These are phyloP conservation scores for Ditula angustiorana DNA, from an alignment of 2,888 invertebrate species.

Conservation along the genomic window DNA sequence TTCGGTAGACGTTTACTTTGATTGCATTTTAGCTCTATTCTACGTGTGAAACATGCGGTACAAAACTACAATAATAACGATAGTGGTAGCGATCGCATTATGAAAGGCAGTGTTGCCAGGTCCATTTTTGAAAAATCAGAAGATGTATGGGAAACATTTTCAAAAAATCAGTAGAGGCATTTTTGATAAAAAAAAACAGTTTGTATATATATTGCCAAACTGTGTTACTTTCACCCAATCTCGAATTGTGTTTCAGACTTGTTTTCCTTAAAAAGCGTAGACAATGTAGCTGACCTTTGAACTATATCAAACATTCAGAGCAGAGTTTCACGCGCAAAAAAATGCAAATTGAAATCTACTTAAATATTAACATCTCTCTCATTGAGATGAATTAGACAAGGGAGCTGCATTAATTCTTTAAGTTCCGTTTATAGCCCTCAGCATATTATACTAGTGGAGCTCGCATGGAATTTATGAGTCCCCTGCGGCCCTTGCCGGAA, in stretches of 20 bases:
- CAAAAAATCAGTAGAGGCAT: no score
- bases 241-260: not conserved
- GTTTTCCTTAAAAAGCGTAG: not conserved
- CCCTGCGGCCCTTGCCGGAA: conserved; percentile 1
- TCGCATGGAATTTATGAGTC: conserved; percentile 24
- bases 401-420: conserved; percentile 27
- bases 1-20: conserved; percentile 7
- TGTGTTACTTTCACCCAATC: not conserved
- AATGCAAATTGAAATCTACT: conserved; percentile 1
- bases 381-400: not conserved
- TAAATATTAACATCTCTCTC: not conserved
- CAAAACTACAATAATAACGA: no score
- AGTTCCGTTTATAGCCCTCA: conserved; percentile 19
- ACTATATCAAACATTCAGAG: not conserved
- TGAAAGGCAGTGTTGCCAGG: no score
- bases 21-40: conserved; percentile 2
- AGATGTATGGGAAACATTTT: not conserved
- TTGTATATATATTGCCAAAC: no score
- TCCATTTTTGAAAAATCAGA: no score
- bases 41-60: not conserved
- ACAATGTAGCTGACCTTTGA: not conserved
- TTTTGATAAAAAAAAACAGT: no score
- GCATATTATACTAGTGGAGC: conserved; percentile 11
- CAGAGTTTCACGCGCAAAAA: not conserved
- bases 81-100: no score